Evolutionary conservation across 2,797 vertebrate genomes (phyloP).

Genomic region (Thamnophis elegans): DNA sequence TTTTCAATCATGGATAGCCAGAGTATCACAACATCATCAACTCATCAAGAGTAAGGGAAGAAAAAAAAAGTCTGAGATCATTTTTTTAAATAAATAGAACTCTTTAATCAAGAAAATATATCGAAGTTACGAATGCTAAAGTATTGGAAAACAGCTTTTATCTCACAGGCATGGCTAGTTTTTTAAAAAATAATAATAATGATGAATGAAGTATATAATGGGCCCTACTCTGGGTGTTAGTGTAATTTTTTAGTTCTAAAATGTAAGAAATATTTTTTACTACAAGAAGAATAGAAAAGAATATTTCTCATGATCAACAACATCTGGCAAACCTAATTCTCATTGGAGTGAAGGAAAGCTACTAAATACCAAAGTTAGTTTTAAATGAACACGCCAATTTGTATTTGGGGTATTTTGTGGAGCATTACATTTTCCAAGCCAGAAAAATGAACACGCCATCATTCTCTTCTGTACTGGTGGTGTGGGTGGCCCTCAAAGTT

Average conservation of each 20-base stretch:
- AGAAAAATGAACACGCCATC: slow-evolving; percentile 25
- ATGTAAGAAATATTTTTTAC: slow-evolving; percentile 5
- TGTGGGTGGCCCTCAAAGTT: background rate
- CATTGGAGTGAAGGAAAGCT: background rate
- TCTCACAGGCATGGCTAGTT: background rate
- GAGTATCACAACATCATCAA: slow-evolving; percentile 14
- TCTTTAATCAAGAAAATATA: background rate
- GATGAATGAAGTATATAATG: background rate
- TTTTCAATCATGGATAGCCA: background rate
- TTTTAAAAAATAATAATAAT: background rate
- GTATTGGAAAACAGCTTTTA: background rate
- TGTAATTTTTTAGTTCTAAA: background rate
- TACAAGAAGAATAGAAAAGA: background rate
- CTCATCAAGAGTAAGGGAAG: background rate
- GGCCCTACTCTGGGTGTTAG: background rate
- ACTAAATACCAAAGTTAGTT: slow-evolving; percentile 2
- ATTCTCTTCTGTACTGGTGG: background rate
- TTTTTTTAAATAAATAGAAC: background rate
- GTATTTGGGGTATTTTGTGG: background rate
- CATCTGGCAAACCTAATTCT: slow-evolving; percentile 32
- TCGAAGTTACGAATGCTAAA: background rate
- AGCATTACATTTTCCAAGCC: slow-evolving; percentile 1
- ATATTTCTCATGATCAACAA: slow-evolving; percentile 19
- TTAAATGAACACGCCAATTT: background rate
- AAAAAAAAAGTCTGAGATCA: slow-evolving; percentile 6